These are phyloP conservation scores for Keiferia lycopersicella DNA, from an alignment of 2,888 invertebrate species.

Conservation along the genomic window DNA sequence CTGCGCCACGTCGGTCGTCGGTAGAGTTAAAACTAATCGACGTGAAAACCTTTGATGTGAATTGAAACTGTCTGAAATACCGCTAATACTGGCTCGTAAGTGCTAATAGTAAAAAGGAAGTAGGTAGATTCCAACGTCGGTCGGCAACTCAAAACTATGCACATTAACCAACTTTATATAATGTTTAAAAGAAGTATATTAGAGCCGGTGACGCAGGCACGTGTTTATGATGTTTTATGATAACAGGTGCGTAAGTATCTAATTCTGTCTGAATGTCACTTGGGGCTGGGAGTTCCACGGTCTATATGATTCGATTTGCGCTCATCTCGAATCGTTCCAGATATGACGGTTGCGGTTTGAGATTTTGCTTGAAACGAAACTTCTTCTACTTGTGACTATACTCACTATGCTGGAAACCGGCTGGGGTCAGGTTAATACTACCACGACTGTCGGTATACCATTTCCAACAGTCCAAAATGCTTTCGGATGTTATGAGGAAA, in stretches of 20 bases:
- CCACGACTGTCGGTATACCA: too few species aligned
- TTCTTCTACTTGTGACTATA: too few species aligned
- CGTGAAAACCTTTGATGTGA: too few species aligned
- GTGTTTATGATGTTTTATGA: conserved; percentile 43
- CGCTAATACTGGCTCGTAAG: not conserved
- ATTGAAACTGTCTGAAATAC: too few species aligned
- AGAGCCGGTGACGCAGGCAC: conserved; percentile 33
- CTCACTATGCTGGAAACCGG: too few species aligned
- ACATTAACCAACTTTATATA: not conserved
- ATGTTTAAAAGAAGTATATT: conserved; percentile 7
- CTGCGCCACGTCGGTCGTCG: too few species aligned
- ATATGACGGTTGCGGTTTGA: not conserved
- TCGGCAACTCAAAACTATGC: not conserved
- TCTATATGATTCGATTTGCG: not conserved
- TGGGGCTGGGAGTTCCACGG: conserved; percentile 5
- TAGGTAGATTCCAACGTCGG: not conserved
- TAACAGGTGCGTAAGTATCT: conserved; percentile 43
- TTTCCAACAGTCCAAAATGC: too few species aligned
- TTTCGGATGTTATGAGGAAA: too few species aligned
- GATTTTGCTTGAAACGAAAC: not conserved
- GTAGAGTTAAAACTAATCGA: too few species aligned
- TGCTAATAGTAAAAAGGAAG: not conserved
- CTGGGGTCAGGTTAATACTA: too few species aligned
- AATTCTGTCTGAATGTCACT: conserved; percentile 2
- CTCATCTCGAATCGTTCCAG: not conserved